phyloP scores from a whole-genome alignment of 2,888 invertebrate genomes.

The Thysanoteuthis rhombus region DNA sequence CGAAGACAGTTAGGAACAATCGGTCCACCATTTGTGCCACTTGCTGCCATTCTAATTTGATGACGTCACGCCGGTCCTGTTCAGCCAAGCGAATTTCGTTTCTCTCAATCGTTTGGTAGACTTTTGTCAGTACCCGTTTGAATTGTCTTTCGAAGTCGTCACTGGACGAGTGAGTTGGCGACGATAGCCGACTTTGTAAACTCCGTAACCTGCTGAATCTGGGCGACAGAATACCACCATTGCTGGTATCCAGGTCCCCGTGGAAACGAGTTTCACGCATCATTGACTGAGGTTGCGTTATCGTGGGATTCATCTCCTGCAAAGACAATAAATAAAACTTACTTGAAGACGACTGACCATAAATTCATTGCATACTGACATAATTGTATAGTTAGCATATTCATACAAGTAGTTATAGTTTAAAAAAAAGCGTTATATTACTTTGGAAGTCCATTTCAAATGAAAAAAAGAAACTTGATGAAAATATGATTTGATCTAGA shows the following conservation, averaged over 20 bases:
- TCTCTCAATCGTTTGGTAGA: conserved; percentile 79
- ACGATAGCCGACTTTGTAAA: conserved; percentile 40
- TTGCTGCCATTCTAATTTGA: conserved; percentile 80
- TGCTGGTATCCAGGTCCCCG: conserved; percentile 26
- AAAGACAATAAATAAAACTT: not conserved
- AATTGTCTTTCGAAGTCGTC: conserved; percentile 75
- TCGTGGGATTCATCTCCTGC: conserved; percentile 28
- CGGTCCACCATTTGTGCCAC: conserved; percentile 81
- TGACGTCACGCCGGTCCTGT: conserved; percentile 80
- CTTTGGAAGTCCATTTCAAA: too few relatives aligned
- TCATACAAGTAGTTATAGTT: too few relatives aligned
- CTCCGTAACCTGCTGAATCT: conserved; percentile 23
- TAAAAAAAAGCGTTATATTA: too few relatives aligned
- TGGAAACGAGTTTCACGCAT: conserved; percentile 27
- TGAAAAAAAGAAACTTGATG: too few relatives aligned
- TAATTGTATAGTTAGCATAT: too few relatives aligned
- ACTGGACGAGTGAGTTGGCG: conserved; percentile 37
- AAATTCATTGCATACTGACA: not conserved
- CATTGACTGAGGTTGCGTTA: conserved; percentile 15
- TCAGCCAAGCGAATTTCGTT: conserved; percentile 80
- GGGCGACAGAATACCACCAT: conserved; percentile 32
- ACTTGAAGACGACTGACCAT: not conserved
- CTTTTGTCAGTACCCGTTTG: conserved; percentile 75
- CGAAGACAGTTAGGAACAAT: conserved; percentile 69
- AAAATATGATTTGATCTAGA: too few relatives aligned